These are phyloP conservation scores for Drosophila paranaensis DNA, from an alignment of 2,888 invertebrate species.

Conservation along the genomic window DNA sequence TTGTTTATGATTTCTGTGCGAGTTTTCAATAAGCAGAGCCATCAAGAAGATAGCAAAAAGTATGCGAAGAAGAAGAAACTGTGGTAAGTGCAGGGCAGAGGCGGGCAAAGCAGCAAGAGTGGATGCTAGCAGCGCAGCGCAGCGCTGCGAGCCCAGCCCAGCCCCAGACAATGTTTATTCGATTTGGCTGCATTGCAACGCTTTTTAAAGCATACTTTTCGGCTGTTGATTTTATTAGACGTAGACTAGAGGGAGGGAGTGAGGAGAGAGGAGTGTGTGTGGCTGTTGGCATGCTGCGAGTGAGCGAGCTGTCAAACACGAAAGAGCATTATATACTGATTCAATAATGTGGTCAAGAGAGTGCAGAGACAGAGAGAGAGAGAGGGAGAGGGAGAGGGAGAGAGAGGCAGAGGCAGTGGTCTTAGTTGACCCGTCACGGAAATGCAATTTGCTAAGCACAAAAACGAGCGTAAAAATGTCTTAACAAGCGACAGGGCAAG, in stretches of 20 bases:
- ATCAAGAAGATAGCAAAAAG: conserved; percentile 23
- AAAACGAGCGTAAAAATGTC: conserved; percentile 73
- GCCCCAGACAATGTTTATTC: conserved; percentile 45
- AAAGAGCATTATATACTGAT: conserved; percentile 62
- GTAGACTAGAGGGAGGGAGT: conserved; percentile 21
- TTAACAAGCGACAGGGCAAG: conserved; percentile 60
- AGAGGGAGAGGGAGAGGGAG: not conserved
- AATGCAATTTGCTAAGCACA: conserved; percentile 79
- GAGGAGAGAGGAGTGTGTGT: not conserved
- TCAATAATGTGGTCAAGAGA: conserved; percentile 69
- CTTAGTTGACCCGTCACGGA: conserved; percentile 66
- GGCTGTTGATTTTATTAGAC: conserved; percentile 59
- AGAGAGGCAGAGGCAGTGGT: not conserved
- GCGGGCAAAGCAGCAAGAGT: not conserved
- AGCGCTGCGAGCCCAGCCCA: not conserved
- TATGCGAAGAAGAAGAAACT: conserved; percentile 11
- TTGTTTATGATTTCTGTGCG: conserved; percentile 74
- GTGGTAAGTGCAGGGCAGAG: not conserved
- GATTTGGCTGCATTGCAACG: conserved; percentile 60
- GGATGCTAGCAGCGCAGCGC: not conserved
- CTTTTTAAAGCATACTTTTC: conserved; percentile 62
- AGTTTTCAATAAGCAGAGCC: conserved; percentile 69
- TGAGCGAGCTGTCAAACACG: conserved; percentile 9
- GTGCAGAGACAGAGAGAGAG: not conserved
- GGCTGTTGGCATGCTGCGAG: conserved; percentile 37